Evolutionary conservation across 2,888 invertebrate species (phyloP), one percentile per base, ranked within the genome.

Genomic region (Parnassius apollo): DNA sequence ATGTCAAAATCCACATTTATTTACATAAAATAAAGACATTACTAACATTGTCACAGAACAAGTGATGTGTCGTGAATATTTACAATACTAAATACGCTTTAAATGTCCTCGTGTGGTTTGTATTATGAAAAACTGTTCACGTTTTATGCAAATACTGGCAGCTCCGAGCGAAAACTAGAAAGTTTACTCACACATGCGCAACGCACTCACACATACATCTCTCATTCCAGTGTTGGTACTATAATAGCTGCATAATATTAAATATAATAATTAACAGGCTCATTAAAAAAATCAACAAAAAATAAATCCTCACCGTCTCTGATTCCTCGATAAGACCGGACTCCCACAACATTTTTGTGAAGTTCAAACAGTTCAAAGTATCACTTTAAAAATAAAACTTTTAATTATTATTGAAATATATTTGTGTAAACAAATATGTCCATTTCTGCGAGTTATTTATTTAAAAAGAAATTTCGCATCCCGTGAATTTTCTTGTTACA

Each of bases 91-190:
- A 83, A 83, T 80, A 80, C 77, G 75, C 78, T 77, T 84, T 81
- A 81, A 82, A 76, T 74, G 79, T 80, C 81, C 85, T 86, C 85
- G 88, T 85, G 87, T 81, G 83, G 79, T 81, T 85, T 84, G 81
- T 87, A 88, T 89, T 89, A 91, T 88, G 88, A 91, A 90, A 91
- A 91, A 90, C 90, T 82, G 80, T 86, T 85, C 91, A 91, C 91
- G 91, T 91, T 84, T 86, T 87, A 91, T 91, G 91, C 87, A 88
- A 91, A 91, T 91, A 85, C 80, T 78, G 72, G 73, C 80, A 82
- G 79, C 85, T 77, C 75, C 83, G 83, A 88, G 90, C 90, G 91
- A 90, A 91, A 90, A 91, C 91, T 91, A 91, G 91, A 91, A 91
- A 91, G 91, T 91, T 76, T 80, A 82, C 87, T 58, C 87, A 83